Conservation (phyloP, 2,888 invertebrate genomes). For the Drosophila neoperkinsi region DNA sequence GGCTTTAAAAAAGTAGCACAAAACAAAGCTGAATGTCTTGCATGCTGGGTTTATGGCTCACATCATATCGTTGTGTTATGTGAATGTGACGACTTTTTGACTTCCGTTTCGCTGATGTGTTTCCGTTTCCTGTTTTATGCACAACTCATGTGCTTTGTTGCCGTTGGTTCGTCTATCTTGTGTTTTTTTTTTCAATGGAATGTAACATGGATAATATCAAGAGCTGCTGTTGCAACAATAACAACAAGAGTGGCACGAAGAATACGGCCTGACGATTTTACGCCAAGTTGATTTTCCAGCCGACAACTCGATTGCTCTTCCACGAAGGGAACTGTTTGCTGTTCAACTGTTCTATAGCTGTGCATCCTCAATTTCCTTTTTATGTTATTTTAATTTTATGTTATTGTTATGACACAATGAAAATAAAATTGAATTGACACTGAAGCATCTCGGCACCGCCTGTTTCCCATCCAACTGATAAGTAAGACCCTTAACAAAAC, state of each 20-base stretch:
- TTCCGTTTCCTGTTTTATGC: slow-evolving; percentile 83
- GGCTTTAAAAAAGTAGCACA: slow-evolving; percentile 41
- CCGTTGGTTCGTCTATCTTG: slow-evolving; percentile 28
- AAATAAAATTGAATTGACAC: slow-evolving; percentile 85
- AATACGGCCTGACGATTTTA: slow-evolving; percentile 74
- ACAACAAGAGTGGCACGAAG: slow-evolving; percentile 2
- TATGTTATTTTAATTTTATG: slow-evolving; percentile 86
- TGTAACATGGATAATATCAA: slow-evolving; percentile 76
- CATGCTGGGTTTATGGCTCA: slow-evolving; percentile 46
- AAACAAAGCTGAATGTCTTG: slow-evolving; percentile 61
- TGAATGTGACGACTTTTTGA: slow-evolving; percentile 82
- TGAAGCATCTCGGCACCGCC: slow-evolving; percentile 71
- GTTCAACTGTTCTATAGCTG: slow-evolving; percentile 15
- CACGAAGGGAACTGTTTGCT: background rate
- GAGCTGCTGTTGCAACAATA: slow-evolving; percentile 29
- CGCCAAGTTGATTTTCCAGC: slow-evolving; percentile 83
- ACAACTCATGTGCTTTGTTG: slow-evolving; percentile 62
- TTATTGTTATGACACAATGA: slow-evolving; percentile 86
- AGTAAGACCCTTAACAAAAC: slow-evolving; percentile 52
- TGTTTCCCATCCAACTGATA: slow-evolving; percentile 41
- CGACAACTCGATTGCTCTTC: slow-evolving; percentile 22
- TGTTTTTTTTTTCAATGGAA: slow-evolving; percentile 13
- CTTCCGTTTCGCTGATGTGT: slow-evolving; percentile 84
- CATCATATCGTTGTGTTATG: slow-evolving; percentile 76
- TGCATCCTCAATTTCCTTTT: slow-evolving; percentile 85